Base-by-base conservation (phyloP, 2,888 invertebrate genomes). In the Drosophila yooni region DNA sequence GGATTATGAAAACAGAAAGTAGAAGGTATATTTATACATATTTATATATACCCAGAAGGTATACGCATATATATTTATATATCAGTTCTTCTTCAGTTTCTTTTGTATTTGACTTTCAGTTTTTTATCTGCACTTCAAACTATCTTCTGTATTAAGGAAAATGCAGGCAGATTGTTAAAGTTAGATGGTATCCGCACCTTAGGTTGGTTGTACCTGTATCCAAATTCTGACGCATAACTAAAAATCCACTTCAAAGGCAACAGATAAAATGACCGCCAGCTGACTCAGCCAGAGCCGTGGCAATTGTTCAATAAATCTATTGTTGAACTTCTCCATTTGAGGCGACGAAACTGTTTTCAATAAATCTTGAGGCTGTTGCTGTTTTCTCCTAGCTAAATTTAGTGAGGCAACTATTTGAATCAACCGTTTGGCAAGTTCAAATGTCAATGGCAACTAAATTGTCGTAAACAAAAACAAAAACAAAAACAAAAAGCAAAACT, bases 401-500 rank as follows among this genome's bases (percentile, higher is more conserved):
- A 68, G 56, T n/a, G 11, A 34, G 34, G 13, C 53, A 54, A 62
- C 58, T 53, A 50, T 61, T 50, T 57, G 53, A 58, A 29, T n/a
- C 57, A 82, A 68, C 75, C 71, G 62, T 65, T 65, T 46, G 53
- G 52, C 83, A 86, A 82, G 87, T 89, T 87, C 89, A 87, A 89
- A 89, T 86, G 87, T 89, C 87, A 89, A 89, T 87, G 86, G 81
- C 83, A 88, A 82, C 63, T 84, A 73, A 89, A 82, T 88, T 77
- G 85, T 54, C 65, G 46, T 43, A 60, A 66, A 25, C 40, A 67
- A 29, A 40, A 56, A 52, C 46, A 27, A 33, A 43, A 43, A 70
- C 48, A 70, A 13, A 54, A 67, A 71, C 21, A 48, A n/a, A n/a
- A 65, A 66, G 57, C 43, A 64, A 73, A 70, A 64, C 56, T 65